Evolutionary conservation across 1,140 invertebrate genomes (phyloP).

Genomic region (Chelonus insularis): DNA sequence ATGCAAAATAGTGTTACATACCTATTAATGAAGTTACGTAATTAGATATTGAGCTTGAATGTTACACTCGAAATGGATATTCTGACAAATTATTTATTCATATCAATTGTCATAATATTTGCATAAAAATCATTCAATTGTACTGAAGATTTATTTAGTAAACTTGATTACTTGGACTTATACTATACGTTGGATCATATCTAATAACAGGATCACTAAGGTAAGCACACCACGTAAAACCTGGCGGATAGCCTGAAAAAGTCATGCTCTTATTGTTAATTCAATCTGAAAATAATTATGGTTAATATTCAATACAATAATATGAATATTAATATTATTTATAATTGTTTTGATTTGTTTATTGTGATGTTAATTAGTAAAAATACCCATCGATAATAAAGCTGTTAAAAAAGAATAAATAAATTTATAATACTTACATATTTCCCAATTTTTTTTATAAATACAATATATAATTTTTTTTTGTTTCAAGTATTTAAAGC

Average conservation of each 20-base stretch:
- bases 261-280: slow-evolving; percentile 25
- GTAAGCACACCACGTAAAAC: slow-evolving; percentile 58
- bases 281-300: slow-evolving; percentile 12
- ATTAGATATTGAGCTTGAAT: too few relatives aligned
- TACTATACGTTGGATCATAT: slow-evolving; percentile 31
- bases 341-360: too few relatives aligned
- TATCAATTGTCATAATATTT: too few relatives aligned
- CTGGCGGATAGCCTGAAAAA: slow-evolving; percentile 58
- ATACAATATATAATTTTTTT: not conserved
- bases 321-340: too few relatives aligned
- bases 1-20: too few relatives aligned
- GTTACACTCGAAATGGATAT: too few relatives aligned
- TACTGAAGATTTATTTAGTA: not conserved
- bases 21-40: too few relatives aligned
- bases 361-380: too few relatives aligned
- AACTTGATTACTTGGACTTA: not conserved
- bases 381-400: too few relatives aligned
- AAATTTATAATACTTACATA: not conserved
- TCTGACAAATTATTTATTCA: too few relatives aligned
- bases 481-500: slow-evolving; percentile 43
- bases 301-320: too few relatives aligned
- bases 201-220: slow-evolving; percentile 48
- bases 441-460: not conserved
- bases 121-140: not conserved
- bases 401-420: not conserved